phyloP scores from a whole-genome alignment of 2,888 invertebrate species.

The Coleophora flavipennella region DNA sequence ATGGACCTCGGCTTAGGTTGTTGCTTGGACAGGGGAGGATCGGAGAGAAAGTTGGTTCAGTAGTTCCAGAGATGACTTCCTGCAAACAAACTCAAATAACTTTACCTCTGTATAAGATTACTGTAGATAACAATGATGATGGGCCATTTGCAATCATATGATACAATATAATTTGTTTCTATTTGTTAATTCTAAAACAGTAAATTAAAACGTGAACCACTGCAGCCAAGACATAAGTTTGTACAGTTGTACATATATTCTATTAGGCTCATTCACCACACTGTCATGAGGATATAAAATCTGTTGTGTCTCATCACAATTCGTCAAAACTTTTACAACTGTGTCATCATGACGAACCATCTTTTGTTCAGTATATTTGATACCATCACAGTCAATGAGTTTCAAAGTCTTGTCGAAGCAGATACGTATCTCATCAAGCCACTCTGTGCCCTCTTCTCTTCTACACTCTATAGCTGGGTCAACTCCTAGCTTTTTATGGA shows the following conservation, averaged over 20 bases:
- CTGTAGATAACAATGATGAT: too few relatives aligned
- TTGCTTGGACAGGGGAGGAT: too few relatives aligned
- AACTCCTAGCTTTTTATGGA: constrained; percentile 68
- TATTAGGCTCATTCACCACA: constrained; percentile 35
- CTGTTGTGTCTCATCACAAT: constrained; percentile 68
- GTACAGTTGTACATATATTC: constrained; percentile 64
- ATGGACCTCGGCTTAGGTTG: too few relatives aligned
- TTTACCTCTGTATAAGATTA: too few relatives aligned
- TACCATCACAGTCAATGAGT: constrained; percentile 77
- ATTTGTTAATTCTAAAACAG: not conserved
- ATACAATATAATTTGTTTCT: too few relatives aligned
- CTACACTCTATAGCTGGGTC: constrained; percentile 77
- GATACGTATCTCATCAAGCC: constrained; percentile 80
- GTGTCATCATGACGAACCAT: not conserved
- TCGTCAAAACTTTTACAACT: constrained; percentile 64
- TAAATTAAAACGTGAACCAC: constrained; percentile 73
- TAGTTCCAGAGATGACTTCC: too few relatives aligned
- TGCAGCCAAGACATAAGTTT: constrained; percentile 72
- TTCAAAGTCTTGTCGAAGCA: constrained; percentile 80
- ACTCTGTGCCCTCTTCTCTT: constrained; percentile 70
- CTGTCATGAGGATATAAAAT: constrained; percentile 71
- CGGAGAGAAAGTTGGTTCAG: too few relatives aligned
- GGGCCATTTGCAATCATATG: too few relatives aligned
- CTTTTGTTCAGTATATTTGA: constrained; percentile 17
- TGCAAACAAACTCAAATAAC: too few relatives aligned